Percentiles rank a stretch among this genome's conserved stretches.
These are phyloP conservation scores for Antennarius striatus DNA, from an alignment of 2,113 vertebrate genomes.

Conservation along the genomic window DNA sequence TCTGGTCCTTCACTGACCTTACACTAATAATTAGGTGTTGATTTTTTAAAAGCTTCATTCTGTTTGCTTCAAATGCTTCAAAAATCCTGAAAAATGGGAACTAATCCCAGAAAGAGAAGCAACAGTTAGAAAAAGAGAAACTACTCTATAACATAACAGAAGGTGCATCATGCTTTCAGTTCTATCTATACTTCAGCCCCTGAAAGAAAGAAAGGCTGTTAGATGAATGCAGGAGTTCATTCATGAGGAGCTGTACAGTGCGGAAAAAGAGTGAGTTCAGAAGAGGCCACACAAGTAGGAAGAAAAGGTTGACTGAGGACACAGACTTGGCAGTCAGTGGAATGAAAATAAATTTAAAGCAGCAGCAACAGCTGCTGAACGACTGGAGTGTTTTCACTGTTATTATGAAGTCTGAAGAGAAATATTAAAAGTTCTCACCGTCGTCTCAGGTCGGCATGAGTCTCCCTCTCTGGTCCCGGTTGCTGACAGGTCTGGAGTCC, in stretches of 20 bases:
- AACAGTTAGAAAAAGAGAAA: background rate
- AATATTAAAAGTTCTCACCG: conserved; percentile 31
- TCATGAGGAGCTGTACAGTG: background rate
- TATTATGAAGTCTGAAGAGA: background rate
- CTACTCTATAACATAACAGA: background rate
- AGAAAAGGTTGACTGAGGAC: background rate
- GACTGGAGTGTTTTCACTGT: background rate
- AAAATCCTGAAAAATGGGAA: background rate
- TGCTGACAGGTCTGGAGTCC: conserved; percentile 37
- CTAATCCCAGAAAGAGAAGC: background rate
- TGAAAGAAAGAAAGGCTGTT: background rate
- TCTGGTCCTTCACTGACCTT: too few relatives aligned
- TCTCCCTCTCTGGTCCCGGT: conserved; percentile 21
- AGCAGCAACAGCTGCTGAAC: background rate
- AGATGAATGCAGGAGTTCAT: background rate
- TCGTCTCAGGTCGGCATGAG: background rate
- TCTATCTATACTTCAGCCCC: background rate
- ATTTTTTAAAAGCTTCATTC: background rate
- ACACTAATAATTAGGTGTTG: too few relatives aligned
- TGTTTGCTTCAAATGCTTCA: background rate
- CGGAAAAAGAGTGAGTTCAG: background rate
- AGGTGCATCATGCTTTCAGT: conserved; percentile 36
- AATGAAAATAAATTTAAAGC: conserved; percentile 26
- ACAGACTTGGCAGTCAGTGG: background rate
- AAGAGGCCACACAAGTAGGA: background rate